These are phyloP conservation scores for Chitala chitala DNA, from an alignment of 2,113 vertebrate species.

Conservation along the genomic window DNA sequence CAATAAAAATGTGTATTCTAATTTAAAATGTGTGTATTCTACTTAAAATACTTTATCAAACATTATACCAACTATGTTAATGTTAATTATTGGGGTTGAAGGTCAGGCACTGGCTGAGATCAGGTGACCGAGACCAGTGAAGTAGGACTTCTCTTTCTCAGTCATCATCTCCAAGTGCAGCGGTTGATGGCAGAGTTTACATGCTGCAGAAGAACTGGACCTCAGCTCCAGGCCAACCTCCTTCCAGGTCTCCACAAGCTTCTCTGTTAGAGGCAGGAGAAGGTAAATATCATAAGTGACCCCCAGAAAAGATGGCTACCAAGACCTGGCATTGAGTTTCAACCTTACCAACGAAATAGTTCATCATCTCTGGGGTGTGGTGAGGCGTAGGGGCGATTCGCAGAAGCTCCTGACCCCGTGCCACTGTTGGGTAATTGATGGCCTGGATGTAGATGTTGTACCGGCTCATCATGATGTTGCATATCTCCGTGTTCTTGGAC, in stretches of 20 bases:
- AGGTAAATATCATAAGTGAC: background rate
- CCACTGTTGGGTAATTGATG: slow-evolving; percentile 92
- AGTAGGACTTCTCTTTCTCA: slow-evolving; percentile 84
- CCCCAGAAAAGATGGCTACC: background rate
- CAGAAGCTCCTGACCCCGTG: slow-evolving; percentile 85
- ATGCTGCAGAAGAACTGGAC: slow-evolving; percentile 81
- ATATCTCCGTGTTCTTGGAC: slow-evolving; percentile 86
- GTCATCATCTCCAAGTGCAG: slow-evolving; percentile 93
- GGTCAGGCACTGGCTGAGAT: slow-evolving; percentile 78
- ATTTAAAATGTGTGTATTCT: too few relatives aligned
- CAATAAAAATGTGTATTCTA: too few relatives aligned
- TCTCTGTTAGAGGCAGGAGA: slow-evolving; percentile 61
- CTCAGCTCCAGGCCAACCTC: slow-evolving; percentile 77
- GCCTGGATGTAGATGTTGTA: slow-evolving; percentile 95
- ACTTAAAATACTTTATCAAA: too few relatives aligned
- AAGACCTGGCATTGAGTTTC: background rate
- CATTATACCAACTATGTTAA: too few relatives aligned
- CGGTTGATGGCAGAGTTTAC: slow-evolving; percentile 87
- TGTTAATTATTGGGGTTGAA: too few relatives aligned
- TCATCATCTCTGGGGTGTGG: slow-evolving; percentile 96
- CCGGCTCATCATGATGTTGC: slow-evolving; percentile 84
- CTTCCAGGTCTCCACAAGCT: slow-evolving; percentile 79
- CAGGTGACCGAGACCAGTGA: slow-evolving; percentile 82
- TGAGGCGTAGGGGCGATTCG: slow-evolving; percentile 92
- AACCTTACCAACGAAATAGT: slow-evolving; percentile 81